A percentile compares a stretch with the other conserved stretches of the same genome.
These are phyloP conservation scores for Zoanthus sociatus DNA, from an alignment of 92 coral and sea anemone species.

Conservation along the genomic window DNA sequence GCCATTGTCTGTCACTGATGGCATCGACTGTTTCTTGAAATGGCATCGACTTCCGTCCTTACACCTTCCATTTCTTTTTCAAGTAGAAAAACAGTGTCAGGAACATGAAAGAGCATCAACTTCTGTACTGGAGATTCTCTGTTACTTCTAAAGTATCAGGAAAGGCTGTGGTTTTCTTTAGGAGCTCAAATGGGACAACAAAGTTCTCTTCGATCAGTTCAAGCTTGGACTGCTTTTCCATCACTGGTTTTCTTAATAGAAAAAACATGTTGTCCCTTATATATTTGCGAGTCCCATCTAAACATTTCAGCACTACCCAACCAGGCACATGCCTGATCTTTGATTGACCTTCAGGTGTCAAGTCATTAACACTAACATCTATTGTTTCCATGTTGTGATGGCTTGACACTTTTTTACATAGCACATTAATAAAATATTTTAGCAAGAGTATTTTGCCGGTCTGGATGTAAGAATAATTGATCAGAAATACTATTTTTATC, in stretches of 20 bases:
- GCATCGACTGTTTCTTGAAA: too few relatives aligned
- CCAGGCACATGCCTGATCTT: not conserved
- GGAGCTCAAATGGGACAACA: not conserved
- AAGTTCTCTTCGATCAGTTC: slow-evolving; percentile 11
- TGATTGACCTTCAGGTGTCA: too few relatives aligned
- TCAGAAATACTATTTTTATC: too few relatives aligned
- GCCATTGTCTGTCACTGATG: too few relatives aligned
- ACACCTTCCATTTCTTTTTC: not conserved
- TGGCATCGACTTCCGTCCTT: not conserved
- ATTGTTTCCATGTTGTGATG: too few relatives aligned
- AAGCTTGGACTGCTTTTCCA: not conserved
- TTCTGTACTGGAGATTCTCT: slow-evolving; percentile 23
- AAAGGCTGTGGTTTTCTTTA: not conserved
- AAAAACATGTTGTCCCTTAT: not conserved
- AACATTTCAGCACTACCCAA: not conserved
- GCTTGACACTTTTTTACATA: too few relatives aligned
- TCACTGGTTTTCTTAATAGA: not conserved
- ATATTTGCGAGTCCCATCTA: not conserved
- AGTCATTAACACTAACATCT: too few relatives aligned
- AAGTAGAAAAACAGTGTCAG: not conserved
- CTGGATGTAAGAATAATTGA: too few relatives aligned
- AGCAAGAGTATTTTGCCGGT: too few relatives aligned
- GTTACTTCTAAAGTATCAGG: not conserved
- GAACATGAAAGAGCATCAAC: slow-evolving; percentile 8
- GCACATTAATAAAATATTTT: too few relatives aligned